These are phyloP conservation scores for Callosobruchus maculatus DNA, from an alignment of 2,888 invertebrate genomes.

Conservation along the genomic window DNA sequence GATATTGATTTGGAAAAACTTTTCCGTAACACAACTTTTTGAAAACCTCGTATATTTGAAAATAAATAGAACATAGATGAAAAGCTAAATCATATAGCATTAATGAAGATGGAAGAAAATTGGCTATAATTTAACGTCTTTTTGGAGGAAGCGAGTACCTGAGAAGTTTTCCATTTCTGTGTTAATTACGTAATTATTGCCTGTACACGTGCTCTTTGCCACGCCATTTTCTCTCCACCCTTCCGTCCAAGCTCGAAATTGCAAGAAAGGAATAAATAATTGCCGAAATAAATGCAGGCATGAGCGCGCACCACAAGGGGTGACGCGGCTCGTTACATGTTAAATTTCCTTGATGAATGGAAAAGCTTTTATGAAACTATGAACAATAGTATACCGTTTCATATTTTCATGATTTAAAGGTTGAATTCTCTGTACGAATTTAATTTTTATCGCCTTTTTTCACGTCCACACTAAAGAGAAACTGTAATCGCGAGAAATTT, in stretches of 20 bases:
- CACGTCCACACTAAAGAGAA: no score
- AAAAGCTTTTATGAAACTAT: no score
- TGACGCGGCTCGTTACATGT: no score
- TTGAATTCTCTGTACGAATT: no score
- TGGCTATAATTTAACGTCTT: background rate
- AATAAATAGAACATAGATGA: background rate
- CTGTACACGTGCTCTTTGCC: background rate
- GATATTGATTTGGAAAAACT: no score
- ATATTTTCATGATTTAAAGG: no score
- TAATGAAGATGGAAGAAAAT: background rate
- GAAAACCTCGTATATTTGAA: no score
- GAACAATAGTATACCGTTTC: no score
- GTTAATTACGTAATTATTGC: background rate
- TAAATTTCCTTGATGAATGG: no score
- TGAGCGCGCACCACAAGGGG: background rate
- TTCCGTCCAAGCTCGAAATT: background rate
- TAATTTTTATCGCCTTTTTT: no score
- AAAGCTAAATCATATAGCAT: background rate
- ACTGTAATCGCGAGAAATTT: no score
- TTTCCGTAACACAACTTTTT: no score
- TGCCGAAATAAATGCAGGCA: background rate
- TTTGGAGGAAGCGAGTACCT: background rate
- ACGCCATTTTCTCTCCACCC: background rate
- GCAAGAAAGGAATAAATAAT: background rate
- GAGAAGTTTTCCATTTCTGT: background rate